These are phyloP conservation scores for Ectropis crepuscularia DNA, from an alignment of 2,888 invertebrate species.

Conservation along the genomic window DNA sequence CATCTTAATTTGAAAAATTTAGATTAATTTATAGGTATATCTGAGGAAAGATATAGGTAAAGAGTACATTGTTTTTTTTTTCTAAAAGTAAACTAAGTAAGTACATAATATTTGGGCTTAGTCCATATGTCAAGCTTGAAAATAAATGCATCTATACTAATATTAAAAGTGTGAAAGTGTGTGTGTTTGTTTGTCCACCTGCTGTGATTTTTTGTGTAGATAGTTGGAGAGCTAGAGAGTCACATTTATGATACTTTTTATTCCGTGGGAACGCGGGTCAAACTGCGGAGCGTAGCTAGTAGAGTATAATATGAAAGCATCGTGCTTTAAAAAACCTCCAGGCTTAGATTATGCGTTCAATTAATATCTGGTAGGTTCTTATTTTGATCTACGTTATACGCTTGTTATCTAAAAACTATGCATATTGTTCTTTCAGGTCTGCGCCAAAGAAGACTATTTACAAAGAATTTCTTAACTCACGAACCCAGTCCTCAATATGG, in stretches of 20 bases:
- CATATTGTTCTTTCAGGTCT: constrained; percentile 6
- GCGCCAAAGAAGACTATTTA: constrained; percentile 9
- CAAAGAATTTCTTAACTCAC: constrained; percentile 11
- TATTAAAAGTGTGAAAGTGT: no score
- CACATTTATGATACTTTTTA: constrained; percentile 2
- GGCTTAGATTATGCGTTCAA: constrained; percentile 8
- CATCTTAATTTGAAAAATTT: no score
- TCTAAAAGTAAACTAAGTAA: no score
- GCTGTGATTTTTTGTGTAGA: no score
- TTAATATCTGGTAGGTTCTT: constrained; percentile 5
- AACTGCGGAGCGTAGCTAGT: constrained; percentile 3
- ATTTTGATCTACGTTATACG: constrained; percentile 6
- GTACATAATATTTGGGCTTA: no score
- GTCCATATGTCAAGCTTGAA: no score
- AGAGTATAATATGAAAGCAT: constrained; percentile 4
- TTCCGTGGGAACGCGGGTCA: constrained; percentile 7
- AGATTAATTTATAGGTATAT: no score
- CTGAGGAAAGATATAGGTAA: no score
- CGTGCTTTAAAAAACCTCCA: constrained; percentile 6
- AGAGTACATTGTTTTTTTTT: no score
- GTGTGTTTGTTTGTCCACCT: no score
- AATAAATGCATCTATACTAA: no score
- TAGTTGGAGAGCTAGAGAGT: no score
- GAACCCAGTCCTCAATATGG: constrained; percentile 5
- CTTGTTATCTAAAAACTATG: constrained; percentile 6